A percentile compares a stretch with the other conserved stretches of the same genome.
phyloP scores from a whole-genome alignment of 2,888 invertebrate genomes.

The Cheilosia urbana region DNA sequence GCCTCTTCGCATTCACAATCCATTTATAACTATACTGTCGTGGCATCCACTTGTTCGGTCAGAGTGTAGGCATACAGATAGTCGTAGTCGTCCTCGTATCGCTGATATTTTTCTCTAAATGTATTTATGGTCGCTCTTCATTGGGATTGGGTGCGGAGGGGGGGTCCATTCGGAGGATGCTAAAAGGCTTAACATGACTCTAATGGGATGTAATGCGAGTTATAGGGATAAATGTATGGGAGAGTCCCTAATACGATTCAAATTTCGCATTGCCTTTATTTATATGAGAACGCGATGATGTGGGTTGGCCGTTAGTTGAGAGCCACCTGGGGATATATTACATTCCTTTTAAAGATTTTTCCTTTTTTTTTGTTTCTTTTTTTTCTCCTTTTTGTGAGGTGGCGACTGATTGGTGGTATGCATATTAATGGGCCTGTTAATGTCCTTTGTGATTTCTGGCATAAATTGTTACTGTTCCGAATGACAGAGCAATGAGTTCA shows the following conservation, averaged over 20 bases:
- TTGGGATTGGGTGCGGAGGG: constrained; percentile 7
- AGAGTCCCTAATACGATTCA: constrained; percentile 49
- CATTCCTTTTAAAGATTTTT: neutral
- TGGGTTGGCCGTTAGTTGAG: constrained; percentile 22
- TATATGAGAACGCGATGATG: constrained; percentile 49
- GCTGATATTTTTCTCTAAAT: constrained; percentile 38
- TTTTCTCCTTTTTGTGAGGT: neutral
- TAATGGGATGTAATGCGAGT: constrained; percentile 54
- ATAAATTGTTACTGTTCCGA: neutral
- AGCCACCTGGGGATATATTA: constrained; percentile 42
- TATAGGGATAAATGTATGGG: constrained; percentile 17
- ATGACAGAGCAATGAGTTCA: neutral
- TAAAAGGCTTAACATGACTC: constrained; percentile 52
- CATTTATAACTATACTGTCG: constrained; percentile 3
- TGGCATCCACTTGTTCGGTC: constrained; percentile 45
- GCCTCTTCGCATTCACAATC: constrained; percentile 5
- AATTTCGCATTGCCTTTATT: constrained; percentile 55
- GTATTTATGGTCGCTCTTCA: constrained; percentile 60
- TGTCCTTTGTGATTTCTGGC: constrained; percentile 42
- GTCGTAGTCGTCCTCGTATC: neutral
- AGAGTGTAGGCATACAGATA: constrained; percentile 22
- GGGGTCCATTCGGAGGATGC: neutral
- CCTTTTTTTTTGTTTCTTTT: neutral
- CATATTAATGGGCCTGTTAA: constrained; percentile 63
- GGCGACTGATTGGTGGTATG: constrained; percentile 59